Evolutionary conservation across 2,113 vertebrate genomes (phyloP), one percentile per base, ranked within the genome.

Genomic region (Xenopus borealis): DNA sequence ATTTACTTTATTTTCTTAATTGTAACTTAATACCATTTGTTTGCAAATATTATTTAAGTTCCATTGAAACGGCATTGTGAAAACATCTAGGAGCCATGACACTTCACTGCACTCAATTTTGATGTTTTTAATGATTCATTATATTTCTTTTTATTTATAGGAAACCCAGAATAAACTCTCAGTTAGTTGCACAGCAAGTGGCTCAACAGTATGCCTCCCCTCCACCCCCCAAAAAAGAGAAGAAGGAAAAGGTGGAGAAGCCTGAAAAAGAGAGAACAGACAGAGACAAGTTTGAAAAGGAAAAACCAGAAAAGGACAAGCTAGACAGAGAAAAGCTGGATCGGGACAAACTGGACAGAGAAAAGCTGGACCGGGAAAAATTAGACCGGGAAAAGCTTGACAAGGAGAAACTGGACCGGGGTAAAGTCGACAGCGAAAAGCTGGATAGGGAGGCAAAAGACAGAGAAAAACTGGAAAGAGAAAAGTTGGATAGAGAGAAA

Each of bases 121-220:
- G 23, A 27, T 27, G 23, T 27, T 27, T 40, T 2, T 40, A 40
- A 40, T 40, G 8, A 40, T 40, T 40, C 8, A 40, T 40, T 2
- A 9, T 40, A 40, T 40, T 2, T 40, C 33, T 40, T 40, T 55
- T 4, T 55, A 82, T 87, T 91, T 86, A 30, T 84, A 99, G 97
- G 89, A 99, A 98, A 91, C 97, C 97, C 86, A 90, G 97, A 86
- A 98, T 99, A 94, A 99, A 98, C 86, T 98, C 97, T 69, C 97
- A 99, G 88, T 86, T 99, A 89, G 97, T 98, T 80, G 97, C 97
- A 30, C 97, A 99, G 82, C 97, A 99, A 84, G 96, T 95, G 89
- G 97, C 97, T 27, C 97, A 99, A 80, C 96, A 99, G 85, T 99
- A 96, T 62, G 94, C 95, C 12, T 97, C 94, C 64, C 97, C 97